Evolutionary conservation across 37 sponge, comb jelly and placozoan species (phyloP), one percentile per base, ranked within the genome.

Genomic region (Agelas oroides): DNA sequence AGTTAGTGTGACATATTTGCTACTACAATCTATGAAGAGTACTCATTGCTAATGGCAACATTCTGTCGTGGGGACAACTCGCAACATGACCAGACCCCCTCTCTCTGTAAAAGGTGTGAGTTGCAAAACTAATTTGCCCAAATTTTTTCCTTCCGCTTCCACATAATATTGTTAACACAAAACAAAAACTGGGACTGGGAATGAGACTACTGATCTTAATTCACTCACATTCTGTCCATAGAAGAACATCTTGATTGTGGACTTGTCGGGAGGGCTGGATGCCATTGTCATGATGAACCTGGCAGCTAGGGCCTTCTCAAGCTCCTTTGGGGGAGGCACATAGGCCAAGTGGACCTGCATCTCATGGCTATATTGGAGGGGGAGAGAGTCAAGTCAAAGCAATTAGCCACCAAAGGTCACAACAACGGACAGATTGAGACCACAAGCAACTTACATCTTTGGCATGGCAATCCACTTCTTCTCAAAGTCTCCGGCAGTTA

Each of bases 401-500:
- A 57, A 20, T 41, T n/a, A n/a, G n/a, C n/a, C n/a, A 53, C 24
- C 21, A 20, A 32, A 33, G 31, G 53, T 32, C 46, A 46, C 46
- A 46, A 46, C 8, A 46, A 46, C 46, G 8, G 6, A 46, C 46
- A 46, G 46, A 8, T n/a, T n/a, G 46, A 8, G 3, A 12, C 6
- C 46, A 46, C 46, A 46, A 3, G 8, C 46, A 46, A 60, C 79
- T 73, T 40, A 96, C 96, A 52, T 69, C 18, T 57, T 32, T 15
- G 58, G 23, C 80, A 97, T 81, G 33, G 60, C 52, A 23, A 81
- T 34, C 97, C 97, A 97, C 63, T 81, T 83, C 53, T 81, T 77
- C 72, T 97, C 96, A 84, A 95, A 97, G 67, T 92, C 93, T 28
- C 79, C 76, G 20, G 97, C 81, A 65, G 84, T 65, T 24, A 97